Evolutionary conservation across 2,888 invertebrate genomes (phyloP), one percentile per base, ranked within the genome.

Genomic region (Philonicus albiceps): DNA sequence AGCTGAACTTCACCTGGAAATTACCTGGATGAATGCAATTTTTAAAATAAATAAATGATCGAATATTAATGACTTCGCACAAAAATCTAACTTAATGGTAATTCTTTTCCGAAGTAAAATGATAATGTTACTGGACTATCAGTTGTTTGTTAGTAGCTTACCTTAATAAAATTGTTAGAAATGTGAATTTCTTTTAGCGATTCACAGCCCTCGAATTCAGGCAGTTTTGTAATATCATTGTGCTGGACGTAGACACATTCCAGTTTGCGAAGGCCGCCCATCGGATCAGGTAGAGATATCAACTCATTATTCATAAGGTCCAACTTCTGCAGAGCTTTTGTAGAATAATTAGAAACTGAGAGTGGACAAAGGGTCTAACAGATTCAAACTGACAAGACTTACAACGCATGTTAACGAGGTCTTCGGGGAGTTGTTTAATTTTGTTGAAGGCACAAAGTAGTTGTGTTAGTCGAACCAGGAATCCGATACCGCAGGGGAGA

Each of bases 381-480:
- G 7, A 55, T 78, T 31, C 40, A 81, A 53, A 86, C 34, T 43
- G 81, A 37, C 73, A 85, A 88, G 88, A 92, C 92, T 92, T 94
- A 97, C 97, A 96, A 94, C 96, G 94, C 92, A 97, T 94, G 91
- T 95, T 96, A 89, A 95, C 96, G 91, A 97, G 95, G 92, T 97
- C 97, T 87, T 95, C 95, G 55, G 97, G 97, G 89, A 97, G 92
- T 91, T 95, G 95, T 90, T 93, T 93, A 89, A 97, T 93, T 91
- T 95, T 93, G 92, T 97, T 97, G 92, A 96, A 93, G 89, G 96
- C 95, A 87, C 96, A 91, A 91, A 96, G 95, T 88, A 97, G 92
- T 90, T 95, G 94, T 86, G 94, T 94, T 91, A 97, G 93, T 89
- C 96, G 94, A 88, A 96, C 96, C 91, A 97, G 92, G 92, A 96